phyloP scores from a whole-genome alignment of 2,797 vertebrate species.

The Xenopus petersii region DNA sequence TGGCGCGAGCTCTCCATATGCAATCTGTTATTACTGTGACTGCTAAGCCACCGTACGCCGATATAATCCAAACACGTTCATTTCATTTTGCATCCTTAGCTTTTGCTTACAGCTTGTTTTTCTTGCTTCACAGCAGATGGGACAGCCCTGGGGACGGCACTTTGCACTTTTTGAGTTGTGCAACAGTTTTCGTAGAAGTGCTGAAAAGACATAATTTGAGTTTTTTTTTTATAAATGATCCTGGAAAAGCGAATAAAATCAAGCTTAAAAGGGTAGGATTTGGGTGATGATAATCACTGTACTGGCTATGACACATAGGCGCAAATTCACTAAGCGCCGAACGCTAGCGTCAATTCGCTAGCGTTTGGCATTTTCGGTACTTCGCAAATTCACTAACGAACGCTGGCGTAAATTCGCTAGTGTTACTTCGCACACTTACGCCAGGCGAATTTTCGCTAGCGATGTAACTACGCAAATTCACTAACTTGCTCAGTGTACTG shows the following conservation, averaged over 20 bases:
- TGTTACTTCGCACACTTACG: too few species aligned
- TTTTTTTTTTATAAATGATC: neutral
- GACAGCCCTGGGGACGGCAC: conserved; percentile 32
- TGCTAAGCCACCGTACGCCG: neutral
- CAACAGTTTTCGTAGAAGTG: conserved; percentile 32
- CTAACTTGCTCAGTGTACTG: too few species aligned
- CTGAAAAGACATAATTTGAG: conserved; percentile 33
- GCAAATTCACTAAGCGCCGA: too few species aligned
- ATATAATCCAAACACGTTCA: conserved; percentile 26
- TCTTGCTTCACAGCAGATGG: conserved; percentile 31
- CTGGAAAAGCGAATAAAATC: neutral
- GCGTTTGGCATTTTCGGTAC: too few species aligned
- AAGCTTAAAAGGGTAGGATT: neutral
- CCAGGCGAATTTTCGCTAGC: too few species aligned
- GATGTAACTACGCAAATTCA: too few species aligned
- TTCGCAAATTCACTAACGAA: too few species aligned
- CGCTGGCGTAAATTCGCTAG: too few species aligned
- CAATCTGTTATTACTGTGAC: conserved; percentile 5
- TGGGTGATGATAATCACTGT: neutral
- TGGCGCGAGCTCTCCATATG: neutral
- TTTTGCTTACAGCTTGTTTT: conserved; percentile 40
- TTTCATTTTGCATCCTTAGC: conserved; percentile 34
- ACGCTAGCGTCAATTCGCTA: too few species aligned
- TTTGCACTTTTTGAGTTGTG: conserved; percentile 18
- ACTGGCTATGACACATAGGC: neutral